phyloP scores from a whole-genome alignment of 2,113 vertebrate genomes.

The Siniperca knerii region DNA sequence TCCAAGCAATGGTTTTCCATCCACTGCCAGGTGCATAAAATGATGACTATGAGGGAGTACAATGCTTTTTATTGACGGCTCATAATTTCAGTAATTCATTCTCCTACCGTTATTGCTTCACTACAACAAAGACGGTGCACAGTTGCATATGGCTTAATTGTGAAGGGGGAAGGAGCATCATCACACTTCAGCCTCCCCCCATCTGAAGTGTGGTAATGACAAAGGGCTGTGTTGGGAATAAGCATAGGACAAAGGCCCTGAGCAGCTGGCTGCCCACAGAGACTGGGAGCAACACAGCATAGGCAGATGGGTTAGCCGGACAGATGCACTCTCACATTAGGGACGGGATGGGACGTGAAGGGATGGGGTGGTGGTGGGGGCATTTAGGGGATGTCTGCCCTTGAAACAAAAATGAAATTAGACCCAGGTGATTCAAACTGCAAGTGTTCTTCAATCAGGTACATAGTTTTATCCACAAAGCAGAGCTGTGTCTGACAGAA shows the following conservation, averaged over 20 bases:
- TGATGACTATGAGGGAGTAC: background rate
- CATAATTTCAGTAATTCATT: background rate
- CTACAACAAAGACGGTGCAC: slow-evolving; percentile 38
- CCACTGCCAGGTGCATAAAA: background rate
- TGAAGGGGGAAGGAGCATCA: slow-evolving; percentile 45
- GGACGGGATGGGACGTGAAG: background rate
- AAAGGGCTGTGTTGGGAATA: slow-evolving; percentile 73
- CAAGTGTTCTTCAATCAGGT: background rate
- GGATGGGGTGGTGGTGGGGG: background rate
- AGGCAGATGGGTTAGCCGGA: slow-evolving; percentile 70
- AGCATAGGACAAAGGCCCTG: slow-evolving; percentile 75
- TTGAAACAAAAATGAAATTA: slow-evolving; percentile 43
- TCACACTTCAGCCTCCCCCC: slow-evolving; percentile 50
- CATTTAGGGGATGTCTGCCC: background rate
- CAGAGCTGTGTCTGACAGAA: background rate
- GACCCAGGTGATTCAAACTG: slow-evolving; percentile 6
- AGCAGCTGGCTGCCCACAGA: slow-evolving; percentile 77
- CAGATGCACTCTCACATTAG: slow-evolving; percentile 68
- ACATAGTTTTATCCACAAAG: slow-evolving; percentile 10
- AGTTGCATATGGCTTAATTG: slow-evolving; percentile 53
- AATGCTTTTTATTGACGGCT: background rate
- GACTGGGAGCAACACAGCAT: slow-evolving; percentile 58
- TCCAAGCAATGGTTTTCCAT: slow-evolving; percentile 1
- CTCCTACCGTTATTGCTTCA: background rate
- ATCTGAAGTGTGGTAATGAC: slow-evolving; percentile 61